Evolutionary conservation across 1,140 invertebrate genomes (phyloP), one percentile per base, ranked within the genome.

Genomic region (Microplitis demolitor): DNA sequence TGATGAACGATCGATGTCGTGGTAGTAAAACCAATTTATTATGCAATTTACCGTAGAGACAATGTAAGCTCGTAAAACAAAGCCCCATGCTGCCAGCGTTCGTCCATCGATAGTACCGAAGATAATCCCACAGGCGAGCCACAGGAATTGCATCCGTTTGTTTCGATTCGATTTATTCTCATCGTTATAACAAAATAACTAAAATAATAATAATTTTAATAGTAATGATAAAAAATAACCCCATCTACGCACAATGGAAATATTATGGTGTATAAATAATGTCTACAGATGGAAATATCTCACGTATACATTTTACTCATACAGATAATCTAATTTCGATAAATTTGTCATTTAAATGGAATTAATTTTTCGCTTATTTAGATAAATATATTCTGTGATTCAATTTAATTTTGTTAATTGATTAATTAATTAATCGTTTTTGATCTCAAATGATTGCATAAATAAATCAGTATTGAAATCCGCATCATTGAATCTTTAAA

Each of bases 21-120:
- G 70, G 62, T 45, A 66, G 37, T 71, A 71, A 71, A 71, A 56
- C 60, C 70, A 71, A 71, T 71, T 71, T 71, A 71, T 71, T 71
- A 71, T 71, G 70, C 58, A 75, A 79, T 79, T 78, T 78, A 78
- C 73, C 74, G 37, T 73, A 69, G 63, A 72, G 71, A 75, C 54
- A 72, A 64, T 73, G 66, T 64, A 73, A 72, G 70, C 69, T 78
- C 75, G 73, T 77, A 79, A 78, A 79, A 79, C 71, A 76, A 78
- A 77, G 71, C 75, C 62, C 64, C 70, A 24, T 58, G 54, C 16
- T 51, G 34, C 56, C 37, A 31, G 56, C 63, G 70, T 71, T 56
- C 69, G 73, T 76, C 69, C 60, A 71, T 66, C 69, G 69, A 71
- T 71, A 71, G 50, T 62, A 53, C 63, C 60, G 60, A 72, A 78